phyloP scores from a whole-genome alignment of 2,113 vertebrate genomes.

The Caranx melampygus region DNA sequence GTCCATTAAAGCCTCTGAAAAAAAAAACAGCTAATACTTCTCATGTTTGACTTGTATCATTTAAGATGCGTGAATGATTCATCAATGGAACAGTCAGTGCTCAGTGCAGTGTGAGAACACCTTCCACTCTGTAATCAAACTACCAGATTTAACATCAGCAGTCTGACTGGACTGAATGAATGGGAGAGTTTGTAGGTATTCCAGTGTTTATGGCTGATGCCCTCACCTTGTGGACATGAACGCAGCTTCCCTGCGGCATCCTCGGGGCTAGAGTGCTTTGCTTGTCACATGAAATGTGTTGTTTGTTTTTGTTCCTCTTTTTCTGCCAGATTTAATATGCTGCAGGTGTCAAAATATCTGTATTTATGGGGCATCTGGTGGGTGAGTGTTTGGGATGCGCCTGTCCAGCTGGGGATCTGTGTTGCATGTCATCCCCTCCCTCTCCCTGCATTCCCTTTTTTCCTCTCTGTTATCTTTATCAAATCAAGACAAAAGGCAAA shows the following conservation, averaged over 20 bases:
- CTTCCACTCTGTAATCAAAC: constrained; percentile 6
- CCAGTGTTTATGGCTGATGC: not conserved
- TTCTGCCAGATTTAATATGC: constrained; percentile 1
- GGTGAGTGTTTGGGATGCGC: not conserved
- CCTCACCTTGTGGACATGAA: constrained; percentile 9
- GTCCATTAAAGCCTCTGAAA: constrained; percentile 20
- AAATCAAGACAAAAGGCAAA: not conserved
- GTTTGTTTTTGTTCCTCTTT: not conserved
- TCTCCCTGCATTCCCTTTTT: not conserved
- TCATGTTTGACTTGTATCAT: constrained; percentile 59
- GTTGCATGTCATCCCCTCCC: not conserved
- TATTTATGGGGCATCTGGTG: not conserved
- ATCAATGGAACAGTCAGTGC: constrained; percentile 23
- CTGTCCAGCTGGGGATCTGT: not conserved
- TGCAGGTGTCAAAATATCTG: not conserved
- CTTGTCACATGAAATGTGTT: constrained; percentile 16
- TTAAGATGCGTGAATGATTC: constrained; percentile 60
- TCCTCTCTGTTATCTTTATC: not conserved
- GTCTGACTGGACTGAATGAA: not conserved
- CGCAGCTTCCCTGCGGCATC: constrained; percentile 4
- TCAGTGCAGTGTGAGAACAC: constrained; percentile 6
- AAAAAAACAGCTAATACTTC: constrained; percentile 35
- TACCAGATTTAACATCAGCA: not conserved
- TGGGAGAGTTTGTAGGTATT: not conserved
- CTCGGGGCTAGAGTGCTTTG: not conserved